A percentile compares a stretch with the other conserved stretches of the same genome.
These are phyloP conservation scores for Aplysina aerophoba DNA, from an alignment of 37 sponge, comb jelly and placozoan species.

Conservation along the genomic window DNA sequence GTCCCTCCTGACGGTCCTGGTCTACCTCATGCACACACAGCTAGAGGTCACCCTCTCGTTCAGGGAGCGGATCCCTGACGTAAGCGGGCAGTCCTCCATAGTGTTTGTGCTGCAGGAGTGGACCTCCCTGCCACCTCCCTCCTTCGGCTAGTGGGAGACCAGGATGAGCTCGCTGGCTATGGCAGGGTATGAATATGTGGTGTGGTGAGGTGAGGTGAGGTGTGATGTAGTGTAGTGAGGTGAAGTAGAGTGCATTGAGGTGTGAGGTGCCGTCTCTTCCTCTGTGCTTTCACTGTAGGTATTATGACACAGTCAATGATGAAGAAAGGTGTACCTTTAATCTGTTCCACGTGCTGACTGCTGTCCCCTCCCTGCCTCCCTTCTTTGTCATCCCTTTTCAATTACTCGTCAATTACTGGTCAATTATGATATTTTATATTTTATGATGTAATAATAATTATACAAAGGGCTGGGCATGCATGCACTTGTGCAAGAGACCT, in stretches of 20 bases:
- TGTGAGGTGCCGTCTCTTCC: not conserved
- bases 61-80: conserved; percentile 72
- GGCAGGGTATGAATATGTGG: not conserved
- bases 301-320: conserved; percentile 62
- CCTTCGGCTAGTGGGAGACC: conserved; percentile 75
- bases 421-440: too few species aligned
- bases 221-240: too few species aligned
- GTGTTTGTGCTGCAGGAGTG: conserved; percentile 76
- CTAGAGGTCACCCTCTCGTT: conserved; percentile 67
- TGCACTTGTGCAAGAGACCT: too few species aligned
- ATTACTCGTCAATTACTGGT: conserved; percentile 62
- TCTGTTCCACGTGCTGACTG: not conserved
- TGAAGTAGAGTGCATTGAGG: not conserved
- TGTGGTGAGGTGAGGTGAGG: too few species aligned
- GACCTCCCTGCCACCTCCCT: conserved; percentile 61
- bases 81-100: conserved; percentile 74
- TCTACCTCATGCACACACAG: too few species aligned
- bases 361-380: not conserved
- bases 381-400: not conserved
- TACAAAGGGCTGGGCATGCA: too few species aligned
- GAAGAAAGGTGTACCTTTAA: conserved; percentile 30
- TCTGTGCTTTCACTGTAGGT: conserved; percentile 30
- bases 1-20: too few species aligned
- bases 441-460: too few species aligned
- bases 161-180: conserved; percentile 66